Conservation (phyloP, 2,797 vertebrate species). For the Odontamblyopus lacepedii region DNA sequence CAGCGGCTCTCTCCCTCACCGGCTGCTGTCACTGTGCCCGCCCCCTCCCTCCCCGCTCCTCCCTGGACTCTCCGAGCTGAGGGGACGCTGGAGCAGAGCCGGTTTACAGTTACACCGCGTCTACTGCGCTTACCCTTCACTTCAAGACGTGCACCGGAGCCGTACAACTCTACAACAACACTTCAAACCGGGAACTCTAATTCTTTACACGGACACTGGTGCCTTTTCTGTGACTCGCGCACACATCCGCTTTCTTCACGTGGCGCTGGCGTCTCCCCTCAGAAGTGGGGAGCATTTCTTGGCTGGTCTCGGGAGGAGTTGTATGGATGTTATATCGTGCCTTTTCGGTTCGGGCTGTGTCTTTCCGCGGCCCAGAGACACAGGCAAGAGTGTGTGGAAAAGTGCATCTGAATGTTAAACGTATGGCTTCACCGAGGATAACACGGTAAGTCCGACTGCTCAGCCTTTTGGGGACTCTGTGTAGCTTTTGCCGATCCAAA, state of each 20-base stretch:
- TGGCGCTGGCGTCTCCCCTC: constrained; percentile 11
- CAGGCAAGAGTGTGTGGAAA: constrained; percentile 66
- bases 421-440: constrained; percentile 63
- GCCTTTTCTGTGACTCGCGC: constrained; percentile 21
- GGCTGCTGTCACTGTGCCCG: constrained; percentile 23
- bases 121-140: constrained; percentile 37
- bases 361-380: constrained; percentile 35
- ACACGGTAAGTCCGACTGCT: constrained; percentile 54
- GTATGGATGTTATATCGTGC: constrained; percentile 66
- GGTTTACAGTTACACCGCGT: constrained; percentile 54
- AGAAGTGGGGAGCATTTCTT: constrained; percentile 18
- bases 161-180: constrained; percentile 36
- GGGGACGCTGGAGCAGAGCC: constrained; percentile 48
- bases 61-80: constrained; percentile 27
- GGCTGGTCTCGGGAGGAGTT: constrained; percentile 50
- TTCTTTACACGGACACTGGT: constrained; percentile 2
- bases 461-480: background rate
- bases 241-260: constrained; percentile 14
- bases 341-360: constrained; percentile 52
- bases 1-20: constrained; percentile 26
- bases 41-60: constrained; percentile 1
- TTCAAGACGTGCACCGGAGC: constrained; percentile 38
- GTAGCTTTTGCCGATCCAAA: constrained; percentile 24
- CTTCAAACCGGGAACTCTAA: constrained; percentile 21
- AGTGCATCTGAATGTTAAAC: constrained; percentile 56